phyloP scores from a whole-genome alignment of 1,140 invertebrate genomes.

The Chelonus insularis region DNA sequence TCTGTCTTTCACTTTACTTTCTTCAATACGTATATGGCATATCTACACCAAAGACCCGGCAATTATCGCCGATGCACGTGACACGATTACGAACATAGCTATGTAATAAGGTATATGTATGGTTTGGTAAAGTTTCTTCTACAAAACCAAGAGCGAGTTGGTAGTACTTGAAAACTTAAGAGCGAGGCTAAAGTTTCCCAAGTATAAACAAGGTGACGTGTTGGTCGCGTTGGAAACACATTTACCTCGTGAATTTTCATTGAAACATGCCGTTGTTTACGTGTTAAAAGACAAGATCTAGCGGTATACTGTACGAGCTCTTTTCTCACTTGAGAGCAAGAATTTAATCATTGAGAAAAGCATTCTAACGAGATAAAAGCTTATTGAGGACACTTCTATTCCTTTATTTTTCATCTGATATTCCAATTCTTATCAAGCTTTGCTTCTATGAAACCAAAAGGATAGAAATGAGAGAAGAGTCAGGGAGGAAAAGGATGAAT shows the following conservation, averaged over 20 bases:
- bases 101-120: neutral
- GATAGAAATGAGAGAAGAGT: slow-evolving; percentile 13
- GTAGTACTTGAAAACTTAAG: slow-evolving; percentile 13
- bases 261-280: slow-evolving; percentile 5
- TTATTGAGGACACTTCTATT: neutral
- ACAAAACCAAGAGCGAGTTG: neutral
- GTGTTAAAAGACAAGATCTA: neutral
- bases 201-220: slow-evolving; percentile 2
- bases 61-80: slow-evolving; percentile 14
- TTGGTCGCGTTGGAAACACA: slow-evolving; percentile 2
- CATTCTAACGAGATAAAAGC: neutral
- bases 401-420: neutral
- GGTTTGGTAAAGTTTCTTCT: neutral
- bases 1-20: neutral
- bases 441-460: no score
- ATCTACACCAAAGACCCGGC: neutral
- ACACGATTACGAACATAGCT: slow-evolving; percentile 3
- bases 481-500: neutral
- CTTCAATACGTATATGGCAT: slow-evolving; percentile 4
- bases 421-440: neutral
- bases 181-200: slow-evolving; percentile 4
- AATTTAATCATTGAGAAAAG: slow-evolving; percentile 18
- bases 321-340: slow-evolving; percentile 12
- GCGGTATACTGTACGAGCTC: neutral
- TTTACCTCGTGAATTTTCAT: slow-evolving; percentile 17